Evolutionary conservation across 2,113 vertebrate species (phyloP), one percentile per base, ranked within the genome.

Genomic region (Phoenicopterus ruber): DNA sequence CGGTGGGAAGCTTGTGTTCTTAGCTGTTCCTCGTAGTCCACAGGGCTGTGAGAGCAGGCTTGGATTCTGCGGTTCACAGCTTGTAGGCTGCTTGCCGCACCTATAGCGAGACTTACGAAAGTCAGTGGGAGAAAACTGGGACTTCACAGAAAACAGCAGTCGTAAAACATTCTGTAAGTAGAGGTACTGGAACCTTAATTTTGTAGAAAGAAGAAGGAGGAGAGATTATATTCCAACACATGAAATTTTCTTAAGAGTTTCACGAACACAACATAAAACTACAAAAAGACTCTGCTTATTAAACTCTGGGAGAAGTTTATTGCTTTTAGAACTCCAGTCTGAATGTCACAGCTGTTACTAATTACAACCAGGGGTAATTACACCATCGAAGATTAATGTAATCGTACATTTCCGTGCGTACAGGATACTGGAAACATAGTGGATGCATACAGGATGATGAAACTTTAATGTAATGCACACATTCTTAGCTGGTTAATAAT

Each of bases 301-400:
- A 74, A 87, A 74, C 44, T 72, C 82, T 58, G 50, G 7, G n/a
- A 91, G 59, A 63, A 57, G 65, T 77, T 74, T 91, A 80, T 66
- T 94, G 80, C 69, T 91, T 50, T 29, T 55, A n/a, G 63, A 84
- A 66, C 32, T 86, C 36, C 63, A 66, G 42, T 11, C 58, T 86
- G 74, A 86, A 88, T 83, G 82, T 81, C 65, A 50, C 93, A 94
- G 93, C 77, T 94, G 91, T 89, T 94, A 46, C 59, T 89, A 84
- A 91, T 96, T 92, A 84, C 47, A 81, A 15, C 62, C 42, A 78
- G 69, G 63, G 89, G 70, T 80, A 88, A 95, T 94, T 94, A 59
- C 69, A 84, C 44, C 38, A 28, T 18, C 0, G 0, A 69, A 82
- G 70, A 87, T 93, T 42, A 93, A 46, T 34, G 14, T 62, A 86